Evolutionary conservation across 2,888 invertebrate genomes (phyloP).

Genomic region (Sycophila texana): DNA sequence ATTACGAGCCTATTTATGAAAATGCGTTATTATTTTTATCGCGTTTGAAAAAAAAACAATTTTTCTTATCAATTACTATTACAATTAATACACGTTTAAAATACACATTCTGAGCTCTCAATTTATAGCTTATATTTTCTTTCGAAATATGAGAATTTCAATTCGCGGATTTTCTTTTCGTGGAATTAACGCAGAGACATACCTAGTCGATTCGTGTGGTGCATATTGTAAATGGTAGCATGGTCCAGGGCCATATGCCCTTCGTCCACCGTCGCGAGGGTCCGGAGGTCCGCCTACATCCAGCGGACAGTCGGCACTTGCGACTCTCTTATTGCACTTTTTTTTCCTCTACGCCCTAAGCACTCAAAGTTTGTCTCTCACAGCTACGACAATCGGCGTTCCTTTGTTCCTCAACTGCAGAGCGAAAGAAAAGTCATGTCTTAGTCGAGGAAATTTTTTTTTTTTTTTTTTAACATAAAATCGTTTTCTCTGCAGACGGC

Average conservation of each 20-base stretch:
- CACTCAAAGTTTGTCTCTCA: no score
- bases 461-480: neutral
- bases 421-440: slow-evolving; percentile 18
- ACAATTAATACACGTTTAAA: no score
- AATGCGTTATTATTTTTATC: no score
- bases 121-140: no score
- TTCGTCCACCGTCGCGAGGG: slow-evolving; percentile 39
- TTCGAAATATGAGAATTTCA: no score
- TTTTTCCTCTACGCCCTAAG: slow-evolving; percentile 14
- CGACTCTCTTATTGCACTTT: neutral
- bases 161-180: no score
- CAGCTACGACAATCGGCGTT: slow-evolving; percentile 56
- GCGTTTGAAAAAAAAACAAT: neutral
- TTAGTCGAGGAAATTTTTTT: neutral
- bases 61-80: no score
- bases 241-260: slow-evolving; percentile 72
- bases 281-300: slow-evolving; percentile 16
- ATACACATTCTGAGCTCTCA: no score
- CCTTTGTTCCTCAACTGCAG: slow-evolving; percentile 14
- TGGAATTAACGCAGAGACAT: slow-evolving; percentile 54
- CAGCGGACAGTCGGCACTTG: neutral
- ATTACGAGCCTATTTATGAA: no score
- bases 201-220: slow-evolving; percentile 73
- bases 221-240: slow-evolving; percentile 72
- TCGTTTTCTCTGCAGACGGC: neutral